Conservation (phyloP, 2,797 vertebrate genomes). For the Sylvilagus floridanus region DNA sequence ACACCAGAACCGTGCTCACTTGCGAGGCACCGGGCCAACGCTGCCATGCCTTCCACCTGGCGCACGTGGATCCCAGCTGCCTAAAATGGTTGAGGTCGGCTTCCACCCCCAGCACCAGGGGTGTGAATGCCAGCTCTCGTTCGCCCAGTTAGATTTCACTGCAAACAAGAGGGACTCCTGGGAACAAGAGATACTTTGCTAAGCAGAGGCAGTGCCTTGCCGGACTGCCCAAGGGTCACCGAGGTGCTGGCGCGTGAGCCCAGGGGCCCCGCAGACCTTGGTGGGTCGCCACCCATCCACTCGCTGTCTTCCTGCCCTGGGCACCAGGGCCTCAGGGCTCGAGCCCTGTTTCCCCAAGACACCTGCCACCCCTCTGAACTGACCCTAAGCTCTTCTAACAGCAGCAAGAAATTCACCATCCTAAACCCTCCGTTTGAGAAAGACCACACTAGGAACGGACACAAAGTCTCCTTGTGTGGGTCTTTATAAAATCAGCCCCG, state of each 20-base stretch:
- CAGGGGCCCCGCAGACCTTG: neutral
- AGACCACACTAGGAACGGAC: neutral
- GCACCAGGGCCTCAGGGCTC: neutral
- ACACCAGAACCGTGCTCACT: neutral
- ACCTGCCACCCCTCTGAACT: too few species aligned
- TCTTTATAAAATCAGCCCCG: conserved; percentile 13
- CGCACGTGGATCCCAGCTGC: too few species aligned
- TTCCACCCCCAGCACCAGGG: neutral
- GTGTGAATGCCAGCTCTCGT: neutral
- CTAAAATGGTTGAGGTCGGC: neutral
- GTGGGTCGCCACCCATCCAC: neutral
- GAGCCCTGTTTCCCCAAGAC: too few species aligned
- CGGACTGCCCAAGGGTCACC: too few species aligned
- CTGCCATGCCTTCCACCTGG: neutral
- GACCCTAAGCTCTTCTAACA: neutral
- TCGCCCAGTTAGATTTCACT: neutral
- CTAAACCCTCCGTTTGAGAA: conserved; percentile 17
- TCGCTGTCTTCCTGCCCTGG: neutral
- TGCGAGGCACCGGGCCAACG: neutral
- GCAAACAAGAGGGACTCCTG: neutral
- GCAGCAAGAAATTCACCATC: neutral
- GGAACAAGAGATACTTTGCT: neutral
- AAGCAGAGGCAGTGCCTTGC: neutral
- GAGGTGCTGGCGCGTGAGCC: too few species aligned
- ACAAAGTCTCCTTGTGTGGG: neutral